Evolutionary conservation across 2,113 vertebrate species (phyloP).

Genomic region (Eclectus roratus): DNA sequence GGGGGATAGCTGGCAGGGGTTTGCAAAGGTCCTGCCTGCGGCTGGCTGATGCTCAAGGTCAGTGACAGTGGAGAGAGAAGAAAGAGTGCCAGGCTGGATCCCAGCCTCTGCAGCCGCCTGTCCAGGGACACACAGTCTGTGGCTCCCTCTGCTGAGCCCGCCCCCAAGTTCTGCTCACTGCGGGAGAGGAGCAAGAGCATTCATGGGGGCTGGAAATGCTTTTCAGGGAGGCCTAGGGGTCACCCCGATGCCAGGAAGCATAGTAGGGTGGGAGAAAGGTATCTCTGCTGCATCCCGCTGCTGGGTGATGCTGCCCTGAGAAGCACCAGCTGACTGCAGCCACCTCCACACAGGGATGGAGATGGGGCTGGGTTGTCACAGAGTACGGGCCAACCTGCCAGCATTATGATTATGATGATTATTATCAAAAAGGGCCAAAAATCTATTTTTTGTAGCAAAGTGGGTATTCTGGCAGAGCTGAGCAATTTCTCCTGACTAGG

Average conservation of each 20-base stretch:
- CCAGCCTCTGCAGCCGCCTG: neutral
- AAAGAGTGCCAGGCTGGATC: neutral
- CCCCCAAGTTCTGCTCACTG: neutral
- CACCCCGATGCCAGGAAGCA: neutral
- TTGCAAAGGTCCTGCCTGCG: neutral
- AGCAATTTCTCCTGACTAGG: neutral
- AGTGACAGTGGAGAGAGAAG: neutral
- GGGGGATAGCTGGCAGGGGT: accelerated
- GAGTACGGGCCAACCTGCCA: neutral
- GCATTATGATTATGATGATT: too few relatives aligned
- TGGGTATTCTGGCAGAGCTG: neutral
- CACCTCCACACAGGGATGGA: accelerated
- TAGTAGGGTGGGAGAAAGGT: accelerated
- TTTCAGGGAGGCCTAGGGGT: too few relatives aligned
- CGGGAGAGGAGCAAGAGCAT: neutral
- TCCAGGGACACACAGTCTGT: neutral
- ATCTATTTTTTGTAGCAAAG: neutral
- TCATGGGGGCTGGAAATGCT: accelerated
- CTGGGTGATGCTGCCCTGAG: neutral
- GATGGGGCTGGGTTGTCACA: neutral
- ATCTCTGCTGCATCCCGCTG: neutral
- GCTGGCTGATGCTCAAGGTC: neutral
- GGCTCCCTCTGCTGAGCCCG: slow-evolving; percentile 54
- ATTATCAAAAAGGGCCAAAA: neutral
- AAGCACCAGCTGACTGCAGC: accelerated